Evolutionary conservation across 2,113 vertebrate genomes (phyloP), one percentile per base, ranked within the genome.

Genomic region (Morone chrysops): DNA sequence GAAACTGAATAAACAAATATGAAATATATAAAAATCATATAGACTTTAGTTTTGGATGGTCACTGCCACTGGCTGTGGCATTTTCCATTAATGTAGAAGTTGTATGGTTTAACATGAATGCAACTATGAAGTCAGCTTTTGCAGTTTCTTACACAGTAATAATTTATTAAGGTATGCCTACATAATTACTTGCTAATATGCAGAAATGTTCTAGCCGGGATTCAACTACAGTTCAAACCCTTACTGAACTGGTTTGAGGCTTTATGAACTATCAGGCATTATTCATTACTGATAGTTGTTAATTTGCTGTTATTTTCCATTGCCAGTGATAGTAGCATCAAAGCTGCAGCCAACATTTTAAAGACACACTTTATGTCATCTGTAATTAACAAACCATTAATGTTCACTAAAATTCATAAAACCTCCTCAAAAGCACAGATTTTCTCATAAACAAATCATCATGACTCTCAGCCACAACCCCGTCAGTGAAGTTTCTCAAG

Each of bases 361-460:
- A 45, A 66, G 61, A 18, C 40, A 17, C 25, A 22, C 31, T 59
- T 53, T n/a, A n/a, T 72, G 25, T 65, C 31, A 62, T 61, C 6
- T 74, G 6, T 57, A 74, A 78, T 71, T 45, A 20, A 72, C 43
- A 71, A 61, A 61, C 4, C 72, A 60, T 68, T 7, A 38, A 57
- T 65, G 51, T 61, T 70, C 22, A 54, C 57, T n/a, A 5, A 14
- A 62, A 56, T 56, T 70, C 36, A 77, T n/a, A 56, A 78, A 82
- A 69, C 43, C n/a, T n/a, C 10, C 25, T 66, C 50, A 68, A 45
- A 75, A 47, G 71, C 57, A 74, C 36, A 40, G 7, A 66, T 82
- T 53, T 56, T n/a, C 31, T 65, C 31, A 56, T 54, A 40, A 67
- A 61, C 61, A 79, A 81, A 83, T 40, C 56, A 53, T 59, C 54